Evolutionary conservation across 1,140 invertebrate species (phyloP), one percentile per base, ranked within the genome.

Genomic region (Meteorus sp.): DNA sequence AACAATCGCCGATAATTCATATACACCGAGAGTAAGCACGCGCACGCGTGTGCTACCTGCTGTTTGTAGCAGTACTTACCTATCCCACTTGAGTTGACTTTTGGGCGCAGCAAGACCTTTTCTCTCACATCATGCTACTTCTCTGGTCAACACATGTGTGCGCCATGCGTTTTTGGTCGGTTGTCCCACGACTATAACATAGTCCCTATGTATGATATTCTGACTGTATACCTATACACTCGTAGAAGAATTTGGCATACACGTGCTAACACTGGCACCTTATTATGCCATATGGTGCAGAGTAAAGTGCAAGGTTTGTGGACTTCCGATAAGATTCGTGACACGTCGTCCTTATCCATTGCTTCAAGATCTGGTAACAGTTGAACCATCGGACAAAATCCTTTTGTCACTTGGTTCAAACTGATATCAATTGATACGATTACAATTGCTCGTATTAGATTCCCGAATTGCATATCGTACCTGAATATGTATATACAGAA

Each of bases 261-360:
- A 68, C 57, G 60, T 68, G 66, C 11, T 27, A 25, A 17, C 17
- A 22, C 27, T 9, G 4, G 27, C 27, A 5, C 27, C 9, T 29
- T 29, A 29, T n/a, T n/a, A n/a, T n/a, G 13, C 8, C 3, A 59
- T 35, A 15, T 44, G 27, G 33, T 44, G 15, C 17, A 19, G 20
- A 19, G 22, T 23, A 45, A 8, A n/a, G 11, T 48, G 9, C 23
- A n/a, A 35, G 35, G 31, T 20, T 9, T n/a, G 57, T 60, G 8
- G 20, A 64, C 47, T 51, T 66, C 63, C 66, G 67, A 69, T 69
- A 66, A 66, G 61, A 69, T 69, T 67, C 67, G 15, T 19, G 62
- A 64, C 67, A 69, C 65, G 66, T 67, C 51, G 51, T 13, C 31
- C 15, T 15, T n/a, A 39, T 15, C 17, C 17, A 15, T 11, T 11